These are phyloP conservation scores for Globia sparganii DNA, from an alignment of 2,888 invertebrate species.

Conservation along the genomic window DNA sequence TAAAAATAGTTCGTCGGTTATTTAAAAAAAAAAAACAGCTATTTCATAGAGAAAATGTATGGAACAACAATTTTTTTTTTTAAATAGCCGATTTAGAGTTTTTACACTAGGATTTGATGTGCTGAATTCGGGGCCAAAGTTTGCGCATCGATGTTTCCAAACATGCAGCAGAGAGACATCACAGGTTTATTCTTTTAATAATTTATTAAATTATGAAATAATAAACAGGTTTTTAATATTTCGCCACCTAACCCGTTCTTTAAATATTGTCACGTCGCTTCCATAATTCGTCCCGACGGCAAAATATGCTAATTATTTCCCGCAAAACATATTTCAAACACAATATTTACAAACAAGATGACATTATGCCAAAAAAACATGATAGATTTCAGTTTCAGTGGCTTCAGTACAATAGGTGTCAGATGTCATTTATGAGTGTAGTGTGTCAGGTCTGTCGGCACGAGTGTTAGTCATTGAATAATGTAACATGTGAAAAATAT, in stretches of 20 bases:
- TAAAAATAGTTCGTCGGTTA: too few species aligned
- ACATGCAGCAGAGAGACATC: neutral
- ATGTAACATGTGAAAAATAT: slow-evolving; percentile 28
- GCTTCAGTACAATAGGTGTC: slow-evolving; percentile 44
- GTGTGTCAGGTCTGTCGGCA: slow-evolving; percentile 38
- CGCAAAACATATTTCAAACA: slow-evolving; percentile 21
- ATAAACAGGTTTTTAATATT: neutral
- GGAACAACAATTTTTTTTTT: too few species aligned
- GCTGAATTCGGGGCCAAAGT: too few species aligned
- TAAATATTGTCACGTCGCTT: neutral
- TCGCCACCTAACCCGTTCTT: neutral
- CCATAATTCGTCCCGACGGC: neutral
- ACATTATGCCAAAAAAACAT: slow-evolving; percentile 52
- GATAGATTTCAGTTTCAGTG: slow-evolving; percentile 44
- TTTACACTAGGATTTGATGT: too few species aligned
- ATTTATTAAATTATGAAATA: neutral
- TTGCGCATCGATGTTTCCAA: neutral
- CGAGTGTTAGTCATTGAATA: slow-evolving; percentile 35
- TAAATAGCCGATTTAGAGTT: too few species aligned
- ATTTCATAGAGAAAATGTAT: too few species aligned
- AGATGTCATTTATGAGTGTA: slow-evolving; percentile 42
- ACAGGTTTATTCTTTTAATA: neutral
- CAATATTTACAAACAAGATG: slow-evolving; percentile 33
- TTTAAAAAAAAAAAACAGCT: too few species aligned
- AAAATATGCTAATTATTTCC: slow-evolving; percentile 47